Percentiles rank a stretch among this genome's conserved stretches.
These are phyloP conservation scores for Pyralis farinalis DNA, from an alignment of 2,888 invertebrate species.

Conservation along the genomic window DNA sequence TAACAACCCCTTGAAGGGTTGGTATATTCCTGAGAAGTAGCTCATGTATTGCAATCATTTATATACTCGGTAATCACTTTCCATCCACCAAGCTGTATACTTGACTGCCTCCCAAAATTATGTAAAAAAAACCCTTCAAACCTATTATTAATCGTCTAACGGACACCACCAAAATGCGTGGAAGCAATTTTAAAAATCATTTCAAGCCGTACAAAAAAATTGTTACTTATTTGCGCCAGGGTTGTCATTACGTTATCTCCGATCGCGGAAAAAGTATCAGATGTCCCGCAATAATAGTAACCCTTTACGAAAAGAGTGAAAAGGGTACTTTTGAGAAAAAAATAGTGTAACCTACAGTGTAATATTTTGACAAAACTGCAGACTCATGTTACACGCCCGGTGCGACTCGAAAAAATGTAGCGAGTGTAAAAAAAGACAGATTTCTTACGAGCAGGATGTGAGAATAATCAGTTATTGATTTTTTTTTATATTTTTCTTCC, in stretches of 20 bases:
- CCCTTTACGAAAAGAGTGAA: conserved; percentile 38
- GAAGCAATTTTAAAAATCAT: too few species aligned
- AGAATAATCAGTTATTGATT: not conserved
- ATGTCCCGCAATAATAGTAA: conserved; percentile 41
- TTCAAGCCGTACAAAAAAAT: conserved; percentile 4
- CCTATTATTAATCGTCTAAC: too few species aligned
- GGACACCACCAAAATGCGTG: too few species aligned
- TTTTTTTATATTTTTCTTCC: too few species aligned
- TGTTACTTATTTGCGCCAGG: conserved; percentile 20
- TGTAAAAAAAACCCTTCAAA: too few species aligned
- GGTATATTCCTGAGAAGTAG: too few species aligned
- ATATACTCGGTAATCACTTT: too few species aligned
- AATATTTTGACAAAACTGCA: conserved; percentile 78
- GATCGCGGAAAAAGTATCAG: conserved; percentile 57
- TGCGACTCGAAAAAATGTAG: conserved; percentile 32
- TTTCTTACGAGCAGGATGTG: conserved; percentile 11
- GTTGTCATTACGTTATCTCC: conserved; percentile 55
- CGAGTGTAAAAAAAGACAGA: conserved; percentile 21
- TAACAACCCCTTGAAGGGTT: too few species aligned
- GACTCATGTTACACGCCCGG: conserved; percentile 62
- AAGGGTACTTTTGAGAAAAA: conserved; percentile 46
- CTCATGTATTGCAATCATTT: too few species aligned
- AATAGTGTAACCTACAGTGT: conserved; percentile 50
- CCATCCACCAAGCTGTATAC: too few species aligned
- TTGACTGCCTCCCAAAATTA: too few species aligned